phyloP scores from a whole-genome alignment of 1,140 invertebrate species.

The Coenobita brevimanus region DNA sequence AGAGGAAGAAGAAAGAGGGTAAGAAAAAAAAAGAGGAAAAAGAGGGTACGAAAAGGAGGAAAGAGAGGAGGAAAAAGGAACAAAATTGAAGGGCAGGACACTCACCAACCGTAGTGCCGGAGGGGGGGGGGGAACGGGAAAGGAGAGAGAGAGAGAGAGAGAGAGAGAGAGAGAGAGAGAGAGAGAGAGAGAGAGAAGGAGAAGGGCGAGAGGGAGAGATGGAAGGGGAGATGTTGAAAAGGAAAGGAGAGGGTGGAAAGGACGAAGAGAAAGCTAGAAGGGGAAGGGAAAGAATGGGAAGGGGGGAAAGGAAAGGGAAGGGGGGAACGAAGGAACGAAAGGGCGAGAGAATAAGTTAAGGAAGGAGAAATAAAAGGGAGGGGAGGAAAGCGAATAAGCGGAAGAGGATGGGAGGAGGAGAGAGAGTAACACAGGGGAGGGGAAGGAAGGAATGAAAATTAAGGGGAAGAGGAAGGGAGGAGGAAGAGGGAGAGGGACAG shows the following conservation, averaged over 20 bases:
- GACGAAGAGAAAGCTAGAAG: not conserved
- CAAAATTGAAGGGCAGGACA: not conserved
- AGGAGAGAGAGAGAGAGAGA: not conserved
- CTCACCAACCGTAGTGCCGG: not conserved
- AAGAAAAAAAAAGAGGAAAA: not conserved
- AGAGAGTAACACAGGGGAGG: too few relatives aligned
- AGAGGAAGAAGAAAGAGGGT: too few relatives aligned
- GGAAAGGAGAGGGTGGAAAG: not conserved
- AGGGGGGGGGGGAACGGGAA: too few relatives aligned
- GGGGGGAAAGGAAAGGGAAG: not conserved
- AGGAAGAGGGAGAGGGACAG: too few relatives aligned
- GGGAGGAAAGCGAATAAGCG: too few relatives aligned
- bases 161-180: constrained; percentile 21
- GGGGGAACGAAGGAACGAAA: not conserved
- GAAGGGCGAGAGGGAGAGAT: not conserved
- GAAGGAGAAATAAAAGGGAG: too few relatives aligned
- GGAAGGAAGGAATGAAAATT: too few relatives aligned
- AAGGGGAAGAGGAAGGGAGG: too few relatives aligned
- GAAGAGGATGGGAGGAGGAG: too few relatives aligned
- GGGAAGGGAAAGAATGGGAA: not conserved
- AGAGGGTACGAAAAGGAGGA: not conserved
- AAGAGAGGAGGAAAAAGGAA: not conserved
- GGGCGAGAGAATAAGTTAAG: too few relatives aligned
- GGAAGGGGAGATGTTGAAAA: too few relatives aligned
- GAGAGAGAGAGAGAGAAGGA: not conserved